Conservation (phyloP, 2,797 vertebrate species). For the Podarcis lilfordi region DNA sequence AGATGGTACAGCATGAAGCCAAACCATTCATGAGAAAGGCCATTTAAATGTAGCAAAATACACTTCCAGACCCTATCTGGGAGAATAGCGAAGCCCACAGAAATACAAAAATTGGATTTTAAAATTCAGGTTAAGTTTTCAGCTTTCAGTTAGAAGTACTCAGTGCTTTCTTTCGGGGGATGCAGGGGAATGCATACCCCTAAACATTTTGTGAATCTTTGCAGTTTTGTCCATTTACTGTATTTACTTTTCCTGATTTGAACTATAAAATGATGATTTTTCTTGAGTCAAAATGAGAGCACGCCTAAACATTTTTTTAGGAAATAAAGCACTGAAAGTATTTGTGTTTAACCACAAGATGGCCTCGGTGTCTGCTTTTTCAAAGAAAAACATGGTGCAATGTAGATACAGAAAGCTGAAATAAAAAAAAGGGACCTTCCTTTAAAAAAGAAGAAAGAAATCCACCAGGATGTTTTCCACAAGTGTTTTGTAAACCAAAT, state of each 20-base stretch:
- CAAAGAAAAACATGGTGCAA: fast-evolving
- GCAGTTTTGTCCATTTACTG: no score
- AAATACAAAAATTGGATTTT: neutral
- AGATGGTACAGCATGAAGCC: neutral
- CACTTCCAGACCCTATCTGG: neutral
- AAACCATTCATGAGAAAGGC: neutral
- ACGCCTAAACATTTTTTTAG: no score
- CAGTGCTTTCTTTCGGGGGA: no score
- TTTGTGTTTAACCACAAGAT: constrained; percentile 70
- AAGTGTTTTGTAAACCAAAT: neutral
- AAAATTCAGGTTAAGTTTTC: fast-evolving
- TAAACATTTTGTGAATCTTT: no score
- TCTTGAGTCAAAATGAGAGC: no score
- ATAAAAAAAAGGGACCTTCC: neutral
- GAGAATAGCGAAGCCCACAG: neutral
- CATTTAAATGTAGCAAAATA: neutral
- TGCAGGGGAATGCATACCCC: no score
- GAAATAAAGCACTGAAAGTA: neutral
- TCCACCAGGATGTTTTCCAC: no score
- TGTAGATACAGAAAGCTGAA: neutral
- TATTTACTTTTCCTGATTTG: no score
- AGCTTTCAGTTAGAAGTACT: neutral
- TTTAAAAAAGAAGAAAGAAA: neutral
- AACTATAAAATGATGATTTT: no score
- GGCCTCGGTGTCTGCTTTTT: constrained; percentile 52